Percentiles rank a stretch among this genome's conserved stretches.
phyloP scores from a whole-genome alignment of 2,113 vertebrate species.

The Myotis yumanensis region DNA sequence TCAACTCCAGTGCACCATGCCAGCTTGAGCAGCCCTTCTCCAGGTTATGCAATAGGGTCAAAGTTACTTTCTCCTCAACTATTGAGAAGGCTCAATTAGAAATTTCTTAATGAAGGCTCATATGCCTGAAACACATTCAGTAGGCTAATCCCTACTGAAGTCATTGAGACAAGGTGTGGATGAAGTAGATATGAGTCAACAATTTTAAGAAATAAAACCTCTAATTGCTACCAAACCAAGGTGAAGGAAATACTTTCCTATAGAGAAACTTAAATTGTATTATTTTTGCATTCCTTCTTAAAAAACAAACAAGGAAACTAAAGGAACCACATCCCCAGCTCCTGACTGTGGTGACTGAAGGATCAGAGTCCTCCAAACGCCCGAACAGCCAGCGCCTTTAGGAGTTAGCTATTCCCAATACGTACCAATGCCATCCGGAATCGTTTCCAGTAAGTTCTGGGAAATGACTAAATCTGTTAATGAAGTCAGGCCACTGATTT shows the following conservation, averaged over 20 bases:
- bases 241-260: background rate
- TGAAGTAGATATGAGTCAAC: background rate
- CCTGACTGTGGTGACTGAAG: background rate
- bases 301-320: background rate
- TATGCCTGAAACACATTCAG: background rate
- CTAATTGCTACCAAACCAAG: background rate
- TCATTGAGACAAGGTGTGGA: background rate
- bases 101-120: background rate
- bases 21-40: background rate
- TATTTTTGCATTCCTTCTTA: background rate
- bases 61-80: background rate
- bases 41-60: background rate
- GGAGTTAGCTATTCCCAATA: background rate
- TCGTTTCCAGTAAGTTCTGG: constrained; percentile 93
- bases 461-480: constrained; percentile 96
- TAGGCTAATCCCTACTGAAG: background rate
- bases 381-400: rapidly evolving
- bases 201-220: background rate
- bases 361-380: background rate
- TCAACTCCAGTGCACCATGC: background rate
- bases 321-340: constrained; percentile 9
- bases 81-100: background rate
- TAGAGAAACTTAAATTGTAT: background rate
- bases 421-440: constrained; percentile 95
- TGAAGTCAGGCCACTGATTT: constrained; percentile 90